Conservation (phyloP, 92 coral and sea anemone genomes). For the Epizoanthus scotinus region DNA sequence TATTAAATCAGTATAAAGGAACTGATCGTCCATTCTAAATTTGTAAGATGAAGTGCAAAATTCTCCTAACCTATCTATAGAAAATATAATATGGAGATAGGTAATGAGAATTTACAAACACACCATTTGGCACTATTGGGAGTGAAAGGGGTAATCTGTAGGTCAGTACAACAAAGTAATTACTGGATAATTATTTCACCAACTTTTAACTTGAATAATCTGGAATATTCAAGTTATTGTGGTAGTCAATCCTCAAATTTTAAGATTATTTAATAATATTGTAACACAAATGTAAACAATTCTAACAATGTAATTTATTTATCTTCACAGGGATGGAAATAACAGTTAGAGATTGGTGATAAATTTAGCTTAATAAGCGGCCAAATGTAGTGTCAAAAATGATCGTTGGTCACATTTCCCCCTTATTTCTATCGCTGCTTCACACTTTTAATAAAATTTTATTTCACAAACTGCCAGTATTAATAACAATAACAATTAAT, state of each 20-base stretch:
- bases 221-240: neutral
- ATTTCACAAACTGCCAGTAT: neutral
- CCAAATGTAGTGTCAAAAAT: constrained; percentile 2
- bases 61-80: too few relatives aligned
- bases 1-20: too few relatives aligned
- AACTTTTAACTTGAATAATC: too few relatives aligned
- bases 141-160: neutral
- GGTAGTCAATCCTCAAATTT: too few relatives aligned
- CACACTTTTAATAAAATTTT: constrained; percentile 6
- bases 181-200: too few relatives aligned
- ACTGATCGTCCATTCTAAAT: too few relatives aligned
- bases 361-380: neutral
- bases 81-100: too few relatives aligned
- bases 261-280: neutral
- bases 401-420: constrained; percentile 7
- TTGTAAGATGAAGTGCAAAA: too few relatives aligned
- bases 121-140: too few relatives aligned
- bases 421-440: constrained; percentile 8
- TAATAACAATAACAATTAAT: too few relatives aligned
- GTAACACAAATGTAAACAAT: neutral
- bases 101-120: too few relatives aligned
- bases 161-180: too few relatives aligned
- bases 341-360: neutral
- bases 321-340: neutral
- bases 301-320: neutral